phyloP scores from a whole-genome alignment of 2,113 vertebrate species.

The Crypturellus undulatus region DNA sequence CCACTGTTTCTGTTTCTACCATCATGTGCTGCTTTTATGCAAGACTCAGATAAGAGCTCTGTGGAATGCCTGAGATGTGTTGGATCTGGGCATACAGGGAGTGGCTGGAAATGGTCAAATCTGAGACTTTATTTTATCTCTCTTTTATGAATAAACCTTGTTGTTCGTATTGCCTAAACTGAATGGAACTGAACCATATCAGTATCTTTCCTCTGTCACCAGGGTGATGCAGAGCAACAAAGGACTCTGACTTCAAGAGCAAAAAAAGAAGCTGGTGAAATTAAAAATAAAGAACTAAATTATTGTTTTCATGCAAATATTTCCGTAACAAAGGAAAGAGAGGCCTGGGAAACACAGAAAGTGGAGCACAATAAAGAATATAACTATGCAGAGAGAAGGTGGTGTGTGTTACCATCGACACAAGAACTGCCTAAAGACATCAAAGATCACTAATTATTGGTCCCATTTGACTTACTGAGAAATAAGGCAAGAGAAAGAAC shows the following conservation, averaged over 20 bases:
- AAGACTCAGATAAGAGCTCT: background rate
- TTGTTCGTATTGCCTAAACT: background rate
- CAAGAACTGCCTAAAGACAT: background rate
- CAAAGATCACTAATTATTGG: background rate
- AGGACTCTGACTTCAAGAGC: background rate
- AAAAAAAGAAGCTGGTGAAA: background rate
- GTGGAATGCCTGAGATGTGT: background rate
- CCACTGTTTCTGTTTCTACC: background rate
- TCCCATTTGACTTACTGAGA: background rate
- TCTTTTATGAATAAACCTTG: background rate
- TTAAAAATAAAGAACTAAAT: background rate
- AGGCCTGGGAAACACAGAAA: background rate
- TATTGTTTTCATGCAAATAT: background rate
- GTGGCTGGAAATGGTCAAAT: background rate
- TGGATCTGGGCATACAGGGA: background rate
- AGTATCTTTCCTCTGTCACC: background rate
- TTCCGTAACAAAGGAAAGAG: background rate
- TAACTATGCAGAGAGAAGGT: background rate
- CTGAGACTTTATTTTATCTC: background rate
- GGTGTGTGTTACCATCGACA: background rate
- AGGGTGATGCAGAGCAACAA: background rate
- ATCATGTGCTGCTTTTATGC: background rate
- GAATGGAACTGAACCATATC: background rate
- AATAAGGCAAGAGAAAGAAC: background rate
- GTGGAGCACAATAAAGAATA: background rate